Base-by-base conservation (phyloP, 2,888 invertebrate species). In the Neoaliturus tenellus region DNA sequence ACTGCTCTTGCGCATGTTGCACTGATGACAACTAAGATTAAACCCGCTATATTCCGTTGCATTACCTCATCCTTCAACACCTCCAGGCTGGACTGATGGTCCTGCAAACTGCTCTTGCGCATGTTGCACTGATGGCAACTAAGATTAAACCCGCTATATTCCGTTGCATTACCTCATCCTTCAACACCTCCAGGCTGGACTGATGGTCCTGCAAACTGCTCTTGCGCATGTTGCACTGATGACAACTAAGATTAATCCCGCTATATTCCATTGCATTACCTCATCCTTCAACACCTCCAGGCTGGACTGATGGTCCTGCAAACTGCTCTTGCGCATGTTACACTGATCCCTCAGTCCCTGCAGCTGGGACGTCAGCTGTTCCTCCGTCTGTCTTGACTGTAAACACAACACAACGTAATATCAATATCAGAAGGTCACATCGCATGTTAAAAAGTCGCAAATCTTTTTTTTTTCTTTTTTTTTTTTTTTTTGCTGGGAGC, bases 281-380 rank as follows among this genome's bases (percentile, higher is more conserved):
- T 98, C 98, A 88, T 98, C 95, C 90, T 96, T 94, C 20, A 98
- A 93, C 81, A 96, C 94, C 89, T 97, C 97, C 88, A 98, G 92
- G 89, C 98, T 97, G 89, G 95, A 95, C 86, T 97, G 95, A 89
- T 98, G 98, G 89, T 98, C 97, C 93, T 97, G 93, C 86, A 97
- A 93, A 88, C 95, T 96, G 83, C 94, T 94, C 90, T 94, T 95
- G 89, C 97, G 93, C 87, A 96, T 93, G 78, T 95, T 94, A 89
- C 96, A 96, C 90, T 98, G 97, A 90, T 98, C 97, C 88, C 95
- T 94, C 55, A 98, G 92, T 51, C 94, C 93, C 88, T 96, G 95
- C 44, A 98, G 93, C 91, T 98, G 97, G 82, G 94, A 93, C 86
- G 95, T 92, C 83, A 98, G 92, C 89, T 96, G 95, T 83, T 95